Evolutionary conservation across 1,140 invertebrate species (phyloP).

Genomic region (Orchesella cincta): DNA sequence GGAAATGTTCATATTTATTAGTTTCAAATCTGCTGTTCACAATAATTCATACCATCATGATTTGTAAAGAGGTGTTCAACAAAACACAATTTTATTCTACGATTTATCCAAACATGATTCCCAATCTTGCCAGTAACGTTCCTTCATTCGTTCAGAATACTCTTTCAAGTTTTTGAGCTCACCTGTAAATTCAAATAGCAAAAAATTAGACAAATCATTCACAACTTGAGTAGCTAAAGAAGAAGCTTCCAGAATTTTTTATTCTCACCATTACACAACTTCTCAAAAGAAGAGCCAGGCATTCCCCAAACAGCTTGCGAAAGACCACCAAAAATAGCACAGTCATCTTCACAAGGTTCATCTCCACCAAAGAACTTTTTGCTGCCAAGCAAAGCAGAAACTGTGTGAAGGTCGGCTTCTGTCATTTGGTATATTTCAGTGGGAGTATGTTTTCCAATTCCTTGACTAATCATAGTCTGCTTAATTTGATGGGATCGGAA

Average conservation of each 20-base stretch:
- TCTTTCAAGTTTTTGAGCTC: slow-evolving; percentile 1
- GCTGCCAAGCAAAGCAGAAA: slow-evolving; percentile 50
- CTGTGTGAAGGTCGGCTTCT: slow-evolving; percentile 36
- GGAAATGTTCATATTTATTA: too few species aligned
- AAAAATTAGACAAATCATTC: background rate
- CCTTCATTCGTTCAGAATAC: slow-evolving; percentile 18
- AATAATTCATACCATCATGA: too few species aligned
- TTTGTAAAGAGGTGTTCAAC: too few species aligned
- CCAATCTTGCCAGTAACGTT: slow-evolving; percentile 28
- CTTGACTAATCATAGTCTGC: slow-evolving; percentile 28
- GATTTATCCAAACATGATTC: background rate
- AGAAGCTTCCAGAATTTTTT: background rate
- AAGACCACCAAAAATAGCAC: slow-evolving; percentile 57
- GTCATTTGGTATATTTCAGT: slow-evolving; percentile 43
- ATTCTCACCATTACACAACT: slow-evolving; percentile 48
- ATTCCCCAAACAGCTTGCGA: slow-evolving; percentile 42
- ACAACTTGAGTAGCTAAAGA: background rate
- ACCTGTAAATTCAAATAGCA: slow-evolving; percentile 30
- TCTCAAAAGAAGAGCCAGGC: slow-evolving; percentile 49
- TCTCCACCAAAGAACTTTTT: slow-evolving; percentile 56
- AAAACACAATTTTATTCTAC: too few species aligned
- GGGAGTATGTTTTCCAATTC: slow-evolving; percentile 46
- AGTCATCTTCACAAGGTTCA: slow-evolving; percentile 55
- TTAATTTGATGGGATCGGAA: background rate
- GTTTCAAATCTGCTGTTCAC: too few species aligned